Percentiles rank a stretch among this genome's conserved stretches.
Conservation (phyloP, 2,797 vertebrate species). For the Eulemur mongoz region DNA sequence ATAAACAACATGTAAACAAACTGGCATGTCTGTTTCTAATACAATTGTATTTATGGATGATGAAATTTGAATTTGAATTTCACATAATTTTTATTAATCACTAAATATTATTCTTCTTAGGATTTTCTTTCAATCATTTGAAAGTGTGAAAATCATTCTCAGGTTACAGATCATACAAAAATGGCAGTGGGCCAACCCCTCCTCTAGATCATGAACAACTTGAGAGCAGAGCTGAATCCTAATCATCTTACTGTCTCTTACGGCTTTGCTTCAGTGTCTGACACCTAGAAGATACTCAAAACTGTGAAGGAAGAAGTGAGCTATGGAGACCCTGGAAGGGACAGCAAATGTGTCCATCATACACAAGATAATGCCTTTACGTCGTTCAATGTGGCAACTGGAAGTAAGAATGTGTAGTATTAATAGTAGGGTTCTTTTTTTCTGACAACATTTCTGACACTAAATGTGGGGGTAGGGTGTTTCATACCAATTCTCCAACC, state of each 20-base stretch:
- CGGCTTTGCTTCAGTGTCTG: not conserved
- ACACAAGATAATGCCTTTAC: not conserved
- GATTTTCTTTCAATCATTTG: constrained; percentile 10
- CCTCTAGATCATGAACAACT: not conserved
- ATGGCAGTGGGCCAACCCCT: not conserved
- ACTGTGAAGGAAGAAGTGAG: not conserved
- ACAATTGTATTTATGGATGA: not conserved
- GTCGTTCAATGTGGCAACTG: not conserved
- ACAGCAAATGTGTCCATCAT: not conserved
- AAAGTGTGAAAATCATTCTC: constrained; percentile 1
- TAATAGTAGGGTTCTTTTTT: not conserved
- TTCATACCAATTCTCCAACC: not conserved
- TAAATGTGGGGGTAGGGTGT: not conserved
- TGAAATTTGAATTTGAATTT: constrained; percentile 26
- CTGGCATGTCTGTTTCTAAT: not conserved
- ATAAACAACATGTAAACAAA: not conserved
- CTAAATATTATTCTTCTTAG: not conserved
- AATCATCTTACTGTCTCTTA: not conserved
- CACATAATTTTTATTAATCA: not conserved
- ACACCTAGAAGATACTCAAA: not conserved
- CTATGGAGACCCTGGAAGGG: not conserved
- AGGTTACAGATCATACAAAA: not conserved
- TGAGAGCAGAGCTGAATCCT: not conserved
- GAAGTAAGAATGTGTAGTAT: not conserved
- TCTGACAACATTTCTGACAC: not conserved